Conservation (phyloP, 2,113 vertebrate species). For the Naja naja region DNA sequence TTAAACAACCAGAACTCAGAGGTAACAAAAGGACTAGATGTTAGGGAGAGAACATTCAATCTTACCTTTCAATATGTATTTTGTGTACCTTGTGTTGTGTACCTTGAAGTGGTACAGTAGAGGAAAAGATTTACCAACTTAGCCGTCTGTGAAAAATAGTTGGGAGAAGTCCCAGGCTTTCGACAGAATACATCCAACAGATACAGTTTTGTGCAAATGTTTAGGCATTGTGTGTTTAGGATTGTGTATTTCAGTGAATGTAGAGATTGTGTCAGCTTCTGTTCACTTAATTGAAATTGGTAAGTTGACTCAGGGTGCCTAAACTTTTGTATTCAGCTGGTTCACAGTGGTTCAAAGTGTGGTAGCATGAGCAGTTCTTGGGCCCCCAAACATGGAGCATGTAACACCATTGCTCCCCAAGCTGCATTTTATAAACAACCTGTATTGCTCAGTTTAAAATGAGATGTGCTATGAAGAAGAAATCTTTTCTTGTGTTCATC, state of each 20-base stretch:
- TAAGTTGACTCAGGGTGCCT: not conserved
- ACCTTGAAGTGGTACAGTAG: not conserved
- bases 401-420: not conserved
- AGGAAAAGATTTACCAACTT: not conserved
- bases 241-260: not conserved
- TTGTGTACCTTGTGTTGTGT: not conserved
- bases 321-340: not conserved
- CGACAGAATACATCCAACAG: fast-evolving
- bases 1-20: not conserved
- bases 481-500: not conserved
- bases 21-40: not conserved
- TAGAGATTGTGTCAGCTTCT: not conserved
- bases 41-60: not conserved
- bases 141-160: not conserved
- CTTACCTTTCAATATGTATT: not conserved
- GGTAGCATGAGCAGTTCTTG: not conserved
- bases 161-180: not conserved
- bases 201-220: not conserved
- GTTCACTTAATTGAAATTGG: not conserved
- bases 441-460: not conserved
- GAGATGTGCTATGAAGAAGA: not conserved
- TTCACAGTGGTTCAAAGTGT: not conserved
- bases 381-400: not conserved
- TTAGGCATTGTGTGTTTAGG: too few relatives aligned
- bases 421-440: not conserved